Percentiles rank a stretch among this genome's conserved stretches.
Evolutionary conservation across 2,113 vertebrate genomes (phyloP).

Genomic region (Micromys minutus): DNA sequence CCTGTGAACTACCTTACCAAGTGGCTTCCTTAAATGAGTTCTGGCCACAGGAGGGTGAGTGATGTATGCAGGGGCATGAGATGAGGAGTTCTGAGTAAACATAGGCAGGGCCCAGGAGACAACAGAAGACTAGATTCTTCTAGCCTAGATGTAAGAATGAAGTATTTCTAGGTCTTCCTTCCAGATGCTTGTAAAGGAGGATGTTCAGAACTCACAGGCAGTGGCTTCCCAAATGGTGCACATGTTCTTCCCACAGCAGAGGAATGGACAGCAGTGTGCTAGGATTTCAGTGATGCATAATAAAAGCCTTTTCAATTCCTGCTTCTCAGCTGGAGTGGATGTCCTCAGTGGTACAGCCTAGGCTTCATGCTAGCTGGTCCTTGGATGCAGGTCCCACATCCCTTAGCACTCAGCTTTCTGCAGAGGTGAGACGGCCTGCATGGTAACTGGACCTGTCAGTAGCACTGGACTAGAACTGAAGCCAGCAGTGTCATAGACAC

Average conservation of each 20-base stretch:
- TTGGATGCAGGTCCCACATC: not conserved
- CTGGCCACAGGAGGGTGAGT: not conserved
- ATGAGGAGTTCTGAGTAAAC: not conserved
- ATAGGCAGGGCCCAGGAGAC: not conserved
- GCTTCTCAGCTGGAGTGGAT: not conserved
- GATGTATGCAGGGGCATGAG: not conserved
- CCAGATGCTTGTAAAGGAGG: not conserved
- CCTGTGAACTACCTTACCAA: too few relatives aligned
- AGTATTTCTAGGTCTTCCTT: not conserved
- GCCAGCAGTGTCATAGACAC: not conserved
- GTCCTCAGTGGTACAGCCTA: not conserved
- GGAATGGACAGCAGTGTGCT: not conserved
- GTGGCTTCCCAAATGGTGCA: not conserved
- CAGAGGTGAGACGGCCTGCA: not conserved
- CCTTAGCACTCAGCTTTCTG: not conserved
- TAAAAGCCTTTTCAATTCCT: not conserved
- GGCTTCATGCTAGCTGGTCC: not conserved
- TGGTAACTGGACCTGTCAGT: not conserved
- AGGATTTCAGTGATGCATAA: not conserved
- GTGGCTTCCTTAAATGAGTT: not conserved
- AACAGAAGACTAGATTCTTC: not conserved
- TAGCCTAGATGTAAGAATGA: not conserved
- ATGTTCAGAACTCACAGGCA: not conserved
- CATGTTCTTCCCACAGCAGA: not conserved
- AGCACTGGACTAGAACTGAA: not conserved